Conservation (phyloP, 1,140 invertebrate species). For the Rhagoletis zephyria region DNA sequence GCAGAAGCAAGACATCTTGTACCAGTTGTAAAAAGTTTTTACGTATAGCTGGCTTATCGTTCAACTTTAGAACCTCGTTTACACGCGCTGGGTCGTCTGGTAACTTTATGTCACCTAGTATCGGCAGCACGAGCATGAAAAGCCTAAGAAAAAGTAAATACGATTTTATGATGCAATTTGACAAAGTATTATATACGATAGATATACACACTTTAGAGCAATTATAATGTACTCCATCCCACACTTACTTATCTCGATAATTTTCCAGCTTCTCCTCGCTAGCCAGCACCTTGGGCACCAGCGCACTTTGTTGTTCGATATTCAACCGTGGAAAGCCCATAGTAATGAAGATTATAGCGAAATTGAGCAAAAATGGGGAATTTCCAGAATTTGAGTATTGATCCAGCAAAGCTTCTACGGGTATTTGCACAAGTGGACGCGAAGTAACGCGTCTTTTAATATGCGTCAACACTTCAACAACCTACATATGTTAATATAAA, state of each 20-base stretch:
- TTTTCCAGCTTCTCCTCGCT: conserved; percentile 85
- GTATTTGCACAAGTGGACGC: conserved; percentile 86
- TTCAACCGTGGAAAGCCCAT: conserved; percentile 89
- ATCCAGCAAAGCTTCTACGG: conserved; percentile 86
- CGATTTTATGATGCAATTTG: no score
- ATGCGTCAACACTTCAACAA: conserved; percentile 94
- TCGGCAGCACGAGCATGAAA: conserved; percentile 85
- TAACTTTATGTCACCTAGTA: conserved; percentile 82
- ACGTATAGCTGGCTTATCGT: conserved; percentile 72
- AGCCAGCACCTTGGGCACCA: conserved; percentile 84
- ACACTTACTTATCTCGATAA: conserved; percentile 87
- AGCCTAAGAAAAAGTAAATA: conserved; percentile 76
- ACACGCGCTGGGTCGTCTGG: conserved; percentile 79
- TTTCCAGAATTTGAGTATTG: conserved; percentile 85
- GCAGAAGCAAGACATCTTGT: conserved; percentile 87
- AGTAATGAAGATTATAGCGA: conserved; percentile 94
- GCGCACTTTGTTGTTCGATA: conserved; percentile 82
- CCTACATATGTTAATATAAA: conserved; percentile 74
- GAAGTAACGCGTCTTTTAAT: conserved; percentile 92
- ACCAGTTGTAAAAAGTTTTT: conserved; percentile 84
- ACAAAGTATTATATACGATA: no score
- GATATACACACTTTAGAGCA: no score
- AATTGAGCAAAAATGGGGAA: conserved; percentile 82
- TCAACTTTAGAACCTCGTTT: conserved; percentile 76
- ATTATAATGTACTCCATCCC: not conserved